These are phyloP conservation scores for Pachyrhynchus sulphureomaculatus DNA, from an alignment of 1,140 invertebrate species.

Conservation along the genomic window DNA sequence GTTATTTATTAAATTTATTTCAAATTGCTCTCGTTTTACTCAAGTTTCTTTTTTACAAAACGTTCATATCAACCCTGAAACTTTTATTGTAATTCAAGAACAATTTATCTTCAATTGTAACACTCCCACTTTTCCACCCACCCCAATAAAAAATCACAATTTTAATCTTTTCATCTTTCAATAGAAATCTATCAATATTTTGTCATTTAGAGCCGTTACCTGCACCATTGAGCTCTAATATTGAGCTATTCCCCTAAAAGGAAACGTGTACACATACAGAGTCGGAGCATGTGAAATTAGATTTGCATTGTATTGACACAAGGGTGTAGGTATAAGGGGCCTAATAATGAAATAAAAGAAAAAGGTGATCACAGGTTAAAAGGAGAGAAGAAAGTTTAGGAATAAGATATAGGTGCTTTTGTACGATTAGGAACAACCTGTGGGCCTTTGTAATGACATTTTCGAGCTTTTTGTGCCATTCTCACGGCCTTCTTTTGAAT, in stretches of 20 bases:
- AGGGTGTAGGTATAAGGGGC: constrained; percentile 2
- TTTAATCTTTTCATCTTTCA: too few species aligned
- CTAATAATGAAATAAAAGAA: constrained; percentile 9
- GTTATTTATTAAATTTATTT: too few species aligned
- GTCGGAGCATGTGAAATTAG: constrained; percentile 10
- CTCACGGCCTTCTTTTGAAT: constrained; percentile 10
- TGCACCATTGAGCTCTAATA: not conserved
- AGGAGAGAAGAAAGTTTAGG: not conserved
- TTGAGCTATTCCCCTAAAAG: not conserved
- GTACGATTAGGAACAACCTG: not conserved
- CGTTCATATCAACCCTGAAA: too few species aligned
- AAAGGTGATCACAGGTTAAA: constrained; percentile 5
- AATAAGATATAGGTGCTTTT: not conserved
- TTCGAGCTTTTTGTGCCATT: constrained; percentile 2
- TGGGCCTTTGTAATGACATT: constrained; percentile 9
- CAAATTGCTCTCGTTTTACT: too few species aligned
- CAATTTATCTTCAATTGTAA: too few species aligned
- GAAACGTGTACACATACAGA: not conserved
- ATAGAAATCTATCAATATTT: constrained; percentile 13
- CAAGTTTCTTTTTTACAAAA: too few species aligned
- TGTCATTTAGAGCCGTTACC: not conserved
- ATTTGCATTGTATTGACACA: constrained; percentile 17
- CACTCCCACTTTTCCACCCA: too few species aligned
- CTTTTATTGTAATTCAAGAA: too few species aligned
- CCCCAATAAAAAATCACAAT: too few species aligned